Percentiles rank a stretch among this genome's conserved stretches.
These are phyloP conservation scores for cattle (Bos taurus) DNA, from an alignment of 2,113 vertebrate genomes.

Conservation along the genomic window ARS-UCD2.0 NC_037339.1:80013501-80014000, in stretches of 20 bases:
- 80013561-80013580: background rate
- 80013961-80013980: background rate
- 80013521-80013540: background rate
- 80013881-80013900: background rate
- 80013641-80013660: background rate
- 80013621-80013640: background rate
- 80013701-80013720: background rate
- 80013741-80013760: background rate
- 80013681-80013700: background rate
- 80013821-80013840: background rate
- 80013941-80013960: background rate
- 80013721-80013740: background rate
- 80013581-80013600: background rate
- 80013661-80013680: background rate
- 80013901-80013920: background rate
- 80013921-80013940: background rate
- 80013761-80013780: background rate
- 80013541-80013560: background rate
- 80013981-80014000: background rate
- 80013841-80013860: background rate
- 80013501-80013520: background rate
- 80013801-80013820: background rate
- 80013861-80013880: background rate
- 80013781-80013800: background rate
- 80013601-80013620: background rate